phyloP scores from a whole-genome alignment of 2,888 invertebrate genomes.

The Heliconius ethilla region DNA sequence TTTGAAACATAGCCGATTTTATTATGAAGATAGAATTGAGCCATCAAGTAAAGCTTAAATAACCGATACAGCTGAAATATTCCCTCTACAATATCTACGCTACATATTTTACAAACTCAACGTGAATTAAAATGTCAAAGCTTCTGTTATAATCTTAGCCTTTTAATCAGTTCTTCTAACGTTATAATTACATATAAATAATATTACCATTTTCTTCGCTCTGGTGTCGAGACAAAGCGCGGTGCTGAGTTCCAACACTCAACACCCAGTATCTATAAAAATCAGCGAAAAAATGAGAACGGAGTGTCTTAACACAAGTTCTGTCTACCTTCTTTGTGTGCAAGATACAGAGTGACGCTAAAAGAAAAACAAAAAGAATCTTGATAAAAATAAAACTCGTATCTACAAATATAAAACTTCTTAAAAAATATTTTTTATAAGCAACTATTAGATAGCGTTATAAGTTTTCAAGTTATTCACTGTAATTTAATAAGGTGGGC shows the following conservation, averaged over 20 bases:
- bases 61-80: background rate
- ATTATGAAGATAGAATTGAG: background rate
- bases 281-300: background rate
- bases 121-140: background rate
- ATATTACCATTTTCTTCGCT: too few species aligned
- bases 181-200: background rate
- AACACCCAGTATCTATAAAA: background rate
- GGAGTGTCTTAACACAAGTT: background rate
- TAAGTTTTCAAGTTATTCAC: background rate
- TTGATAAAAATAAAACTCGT: too few species aligned
- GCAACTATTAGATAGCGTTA: too few species aligned
- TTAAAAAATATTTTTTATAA: background rate
- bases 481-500: constrained; percentile 13
- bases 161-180: background rate
- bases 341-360: too few species aligned
- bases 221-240: too few species aligned
- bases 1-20: background rate
- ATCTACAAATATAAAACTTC: too few species aligned
- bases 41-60: background rate
- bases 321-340: too few species aligned
- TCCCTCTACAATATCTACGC: background rate
- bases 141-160: background rate
- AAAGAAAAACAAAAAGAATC: too few species aligned
- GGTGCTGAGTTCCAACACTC: background rate
- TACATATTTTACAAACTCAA: too few species aligned